Percentiles rank a stretch among this genome's conserved stretches.
phyloP scores from a whole-genome alignment of 2,888 invertebrate genomes.

The Colostygia pectinataria region DNA sequence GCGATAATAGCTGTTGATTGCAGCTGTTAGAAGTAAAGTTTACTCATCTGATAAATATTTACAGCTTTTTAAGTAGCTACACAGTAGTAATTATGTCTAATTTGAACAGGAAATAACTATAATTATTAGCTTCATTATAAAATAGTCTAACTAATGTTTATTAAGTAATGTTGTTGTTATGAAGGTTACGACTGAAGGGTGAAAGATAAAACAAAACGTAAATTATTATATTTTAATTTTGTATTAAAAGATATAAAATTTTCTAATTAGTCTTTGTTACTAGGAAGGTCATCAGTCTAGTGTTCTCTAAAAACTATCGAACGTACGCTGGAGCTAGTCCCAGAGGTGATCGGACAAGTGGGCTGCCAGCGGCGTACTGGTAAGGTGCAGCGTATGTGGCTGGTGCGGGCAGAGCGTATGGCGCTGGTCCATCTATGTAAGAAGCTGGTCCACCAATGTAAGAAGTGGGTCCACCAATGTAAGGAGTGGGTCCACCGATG shows the following conservation, averaged over 20 bases:
- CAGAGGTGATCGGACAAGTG: slow-evolving; percentile 55
- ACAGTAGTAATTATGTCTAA: too few species aligned
- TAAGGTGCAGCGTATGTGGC: slow-evolving; percentile 39
- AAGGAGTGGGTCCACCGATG: slow-evolving; percentile 40
- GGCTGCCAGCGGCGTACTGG: slow-evolving; percentile 47
- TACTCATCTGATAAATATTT: too few species aligned
- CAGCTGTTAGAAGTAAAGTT: too few species aligned
- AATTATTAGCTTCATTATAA: neutral
- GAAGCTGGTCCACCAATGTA: slow-evolving; percentile 38
- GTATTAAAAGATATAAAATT: slow-evolving; percentile 39
- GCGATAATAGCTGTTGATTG: too few species aligned
- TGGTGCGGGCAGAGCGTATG: slow-evolving; percentile 30
- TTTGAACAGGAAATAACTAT: neutral
- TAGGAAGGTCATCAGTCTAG: slow-evolving; percentile 67
- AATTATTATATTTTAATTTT: slow-evolving; percentile 32
- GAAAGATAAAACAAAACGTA: slow-evolving; percentile 9
- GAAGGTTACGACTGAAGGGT: too few species aligned
- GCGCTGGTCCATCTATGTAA: slow-evolving; percentile 38
- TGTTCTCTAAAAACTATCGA: slow-evolving; percentile 73
- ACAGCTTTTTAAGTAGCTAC: too few species aligned
- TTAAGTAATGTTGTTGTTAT: too few species aligned
- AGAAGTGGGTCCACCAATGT: slow-evolving; percentile 43
- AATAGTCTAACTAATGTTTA: neutral
- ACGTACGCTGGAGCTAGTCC: slow-evolving; percentile 70
- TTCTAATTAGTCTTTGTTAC: slow-evolving; percentile 41